These are phyloP conservation scores for Drosophila lini DNA, from an alignment of 1,140 invertebrate species.

Conservation along the genomic window DNA sequence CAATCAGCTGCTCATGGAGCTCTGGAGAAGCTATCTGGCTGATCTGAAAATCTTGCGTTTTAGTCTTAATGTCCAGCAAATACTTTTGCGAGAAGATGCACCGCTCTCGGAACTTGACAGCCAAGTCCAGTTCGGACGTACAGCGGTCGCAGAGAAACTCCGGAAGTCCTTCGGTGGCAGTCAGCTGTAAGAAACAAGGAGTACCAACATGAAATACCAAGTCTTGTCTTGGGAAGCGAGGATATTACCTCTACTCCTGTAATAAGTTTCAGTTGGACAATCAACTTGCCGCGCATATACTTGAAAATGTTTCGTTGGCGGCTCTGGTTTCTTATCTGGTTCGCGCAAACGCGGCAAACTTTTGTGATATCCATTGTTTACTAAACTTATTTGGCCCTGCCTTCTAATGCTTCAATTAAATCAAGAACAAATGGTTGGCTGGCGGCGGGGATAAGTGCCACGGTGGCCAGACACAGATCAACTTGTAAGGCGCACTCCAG, in stretches of 20 bases:
- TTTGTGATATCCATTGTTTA: constrained; percentile 53
- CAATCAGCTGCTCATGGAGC: constrained; percentile 56
- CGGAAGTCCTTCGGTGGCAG: constrained; percentile 36
- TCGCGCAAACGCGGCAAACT: constrained; percentile 64
- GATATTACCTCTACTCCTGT: constrained; percentile 60
- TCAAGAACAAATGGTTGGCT: not conserved
- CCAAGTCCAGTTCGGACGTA: constrained; percentile 59
- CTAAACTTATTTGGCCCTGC: not conserved
- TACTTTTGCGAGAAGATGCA: constrained; percentile 70
- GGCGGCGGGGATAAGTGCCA: not conserved
- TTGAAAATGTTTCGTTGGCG: constrained; percentile 56
- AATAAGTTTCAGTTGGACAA: constrained; percentile 48
- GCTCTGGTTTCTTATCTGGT: constrained; percentile 53
- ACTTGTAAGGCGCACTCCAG: not conserved
- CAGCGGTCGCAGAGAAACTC: constrained; percentile 58
- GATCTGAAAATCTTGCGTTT: not conserved
- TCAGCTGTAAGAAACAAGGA: constrained; percentile 21
- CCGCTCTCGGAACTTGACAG: constrained; percentile 68
- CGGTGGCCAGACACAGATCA: not conserved
- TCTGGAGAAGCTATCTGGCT: not conserved
- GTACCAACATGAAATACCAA: not conserved
- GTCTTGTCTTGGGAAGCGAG: not conserved
- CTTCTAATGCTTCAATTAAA: not conserved
- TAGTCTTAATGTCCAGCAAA: constrained; percentile 46
- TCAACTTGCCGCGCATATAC: constrained; percentile 51